Percentiles rank a stretch among this genome's conserved stretches.
phyloP scores from a whole-genome alignment of 2,888 invertebrate species.

The Drosophila infuscata region DNA sequence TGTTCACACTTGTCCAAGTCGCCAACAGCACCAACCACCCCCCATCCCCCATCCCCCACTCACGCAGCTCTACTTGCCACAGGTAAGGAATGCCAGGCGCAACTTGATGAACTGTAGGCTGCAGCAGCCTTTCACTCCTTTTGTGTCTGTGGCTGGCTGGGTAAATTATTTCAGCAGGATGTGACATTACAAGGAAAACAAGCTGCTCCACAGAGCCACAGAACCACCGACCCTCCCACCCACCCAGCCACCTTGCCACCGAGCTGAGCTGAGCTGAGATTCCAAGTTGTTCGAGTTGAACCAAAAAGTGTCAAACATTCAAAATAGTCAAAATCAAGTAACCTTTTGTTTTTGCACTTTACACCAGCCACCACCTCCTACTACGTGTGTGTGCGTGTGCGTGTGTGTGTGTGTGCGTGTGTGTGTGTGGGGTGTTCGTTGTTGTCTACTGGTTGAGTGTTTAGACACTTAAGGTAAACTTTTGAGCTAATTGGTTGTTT shows the following conservation, averaged over 20 bases:
- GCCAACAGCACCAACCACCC: slow-evolving; percentile 31
- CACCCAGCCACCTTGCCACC: slow-evolving; percentile 14
- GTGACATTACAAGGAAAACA: slow-evolving; percentile 79
- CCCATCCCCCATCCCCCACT: background rate
- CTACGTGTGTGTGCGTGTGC: background rate
- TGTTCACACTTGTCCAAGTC: slow-evolving; percentile 83
- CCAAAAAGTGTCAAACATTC: slow-evolving; percentile 84
- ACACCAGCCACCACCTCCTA: slow-evolving; percentile 9
- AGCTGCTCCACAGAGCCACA: slow-evolving; percentile 58
- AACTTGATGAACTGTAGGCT: slow-evolving; percentile 50
- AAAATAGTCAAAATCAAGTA: slow-evolving; percentile 84
- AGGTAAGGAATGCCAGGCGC: slow-evolving; percentile 39
- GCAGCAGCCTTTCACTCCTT: slow-evolving; percentile 4
- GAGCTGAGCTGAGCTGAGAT: background rate
- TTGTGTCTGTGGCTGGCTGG: slow-evolving; percentile 44
- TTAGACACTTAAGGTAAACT: slow-evolving; percentile 84
- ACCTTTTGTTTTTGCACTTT: slow-evolving; percentile 79
- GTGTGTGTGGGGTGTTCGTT: background rate
- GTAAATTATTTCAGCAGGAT: slow-evolving; percentile 79
- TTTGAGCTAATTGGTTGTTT: slow-evolving; percentile 84
- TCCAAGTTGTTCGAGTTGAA: slow-evolving; percentile 37
- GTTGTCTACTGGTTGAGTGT: slow-evolving; percentile 69
- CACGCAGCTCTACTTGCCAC: background rate
- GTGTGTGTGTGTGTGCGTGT: slow-evolving; percentile 3
- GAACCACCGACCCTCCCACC: slow-evolving; percentile 1